These are phyloP conservation scores for Anagrus nilaparvatae DNA, from an alignment of 1,140 invertebrate genomes.

Conservation along the genomic window DNA sequence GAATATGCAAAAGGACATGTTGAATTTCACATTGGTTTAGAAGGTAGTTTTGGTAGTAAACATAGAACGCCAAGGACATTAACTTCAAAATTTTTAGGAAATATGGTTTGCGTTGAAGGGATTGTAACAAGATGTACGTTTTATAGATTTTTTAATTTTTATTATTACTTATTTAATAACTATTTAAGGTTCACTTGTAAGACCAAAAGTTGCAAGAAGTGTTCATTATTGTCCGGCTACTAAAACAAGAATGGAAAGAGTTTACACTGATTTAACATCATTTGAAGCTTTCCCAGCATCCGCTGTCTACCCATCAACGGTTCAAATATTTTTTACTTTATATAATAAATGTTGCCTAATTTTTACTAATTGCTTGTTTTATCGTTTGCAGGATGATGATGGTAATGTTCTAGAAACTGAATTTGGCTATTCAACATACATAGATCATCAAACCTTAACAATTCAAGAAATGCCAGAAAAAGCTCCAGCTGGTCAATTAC, in stretches of 20 bases:
- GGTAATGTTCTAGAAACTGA: conserved; percentile 97
- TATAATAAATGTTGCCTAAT: too few species aligned
- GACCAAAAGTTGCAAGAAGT: conserved; percentile 91
- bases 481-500: conserved; percentile 91
- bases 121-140: conserved; percentile 90
- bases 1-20: conserved; percentile 73
- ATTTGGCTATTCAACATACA: conserved; percentile 89
- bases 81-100: conserved; percentile 78
- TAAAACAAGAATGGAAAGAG: conserved; percentile 84
- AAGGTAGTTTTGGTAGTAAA: conserved; percentile 94
- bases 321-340: too few species aligned
- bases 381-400: conserved; percentile 81
- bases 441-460: conserved; percentile 94
- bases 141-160: neutral
- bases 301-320: conserved; percentile 88
- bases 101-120: conserved; percentile 94
- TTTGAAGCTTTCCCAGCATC: conserved; percentile 83
- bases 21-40: conserved; percentile 92
- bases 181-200: conserved; percentile 73
- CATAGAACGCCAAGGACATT: conserved; percentile 94
- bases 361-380: too few species aligned
- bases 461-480: conserved; percentile 99
- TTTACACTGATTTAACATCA: conserved; percentile 95
- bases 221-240: conserved; percentile 95
- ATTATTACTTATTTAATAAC: conserved; percentile 3